Conservation (phyloP, 2,888 invertebrate genomes). For the Coremacera marginata region DNA sequence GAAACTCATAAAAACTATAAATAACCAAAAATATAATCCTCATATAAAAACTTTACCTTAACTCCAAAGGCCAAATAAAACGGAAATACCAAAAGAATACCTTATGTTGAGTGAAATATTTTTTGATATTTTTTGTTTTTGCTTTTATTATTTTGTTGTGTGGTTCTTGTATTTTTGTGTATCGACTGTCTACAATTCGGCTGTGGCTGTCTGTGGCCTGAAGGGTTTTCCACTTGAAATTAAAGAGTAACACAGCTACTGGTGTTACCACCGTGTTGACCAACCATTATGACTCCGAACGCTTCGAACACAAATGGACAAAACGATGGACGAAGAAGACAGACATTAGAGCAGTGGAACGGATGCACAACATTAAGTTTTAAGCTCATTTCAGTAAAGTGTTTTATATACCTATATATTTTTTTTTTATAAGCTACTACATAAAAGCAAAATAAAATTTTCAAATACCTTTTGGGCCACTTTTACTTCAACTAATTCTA, state of each 20-base stretch:
- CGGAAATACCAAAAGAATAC: no score
- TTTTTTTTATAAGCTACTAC: background rate
- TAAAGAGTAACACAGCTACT: conserved; percentile 30
- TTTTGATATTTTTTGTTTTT: no score
- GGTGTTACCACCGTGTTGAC: conserved; percentile 27
- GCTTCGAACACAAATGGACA: background rate
- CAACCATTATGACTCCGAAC: conserved; percentile 17
- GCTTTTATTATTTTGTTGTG: no score
- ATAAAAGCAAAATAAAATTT: background rate
- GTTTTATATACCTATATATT: background rate
- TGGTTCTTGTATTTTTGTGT: background rate
- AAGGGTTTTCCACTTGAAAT: conserved; percentile 33
- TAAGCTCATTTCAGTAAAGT: conserved; percentile 36
- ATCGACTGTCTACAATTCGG: background rate
- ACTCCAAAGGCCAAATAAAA: no score
- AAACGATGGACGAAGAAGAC: background rate
- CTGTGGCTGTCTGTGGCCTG: conserved; percentile 14
- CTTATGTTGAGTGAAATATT: no score
- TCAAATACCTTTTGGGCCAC: background rate
- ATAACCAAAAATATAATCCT: no score
- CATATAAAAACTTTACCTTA: no score
- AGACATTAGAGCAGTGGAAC: background rate
- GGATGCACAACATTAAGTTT: background rate
- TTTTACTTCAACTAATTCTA: background rate
- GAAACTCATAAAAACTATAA: no score